Evolutionary conservation across 2,888 invertebrate species (phyloP).

Genomic region (Beris chalybata): DNA sequence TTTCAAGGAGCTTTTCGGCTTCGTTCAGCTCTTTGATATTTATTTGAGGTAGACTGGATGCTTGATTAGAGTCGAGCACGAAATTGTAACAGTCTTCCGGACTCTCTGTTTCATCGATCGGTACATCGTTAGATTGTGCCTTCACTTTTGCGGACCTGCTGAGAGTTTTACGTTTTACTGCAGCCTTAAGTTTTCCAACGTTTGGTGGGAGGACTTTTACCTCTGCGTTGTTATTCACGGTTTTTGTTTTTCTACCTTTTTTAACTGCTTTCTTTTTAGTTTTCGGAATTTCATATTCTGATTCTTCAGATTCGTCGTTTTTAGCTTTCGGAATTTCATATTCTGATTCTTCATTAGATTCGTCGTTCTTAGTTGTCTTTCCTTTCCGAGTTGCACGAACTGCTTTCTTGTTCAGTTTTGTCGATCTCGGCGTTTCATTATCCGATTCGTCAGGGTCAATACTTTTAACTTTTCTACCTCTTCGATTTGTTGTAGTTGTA

Average conservation of each 20-base stretch:
- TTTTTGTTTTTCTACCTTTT: neutral
- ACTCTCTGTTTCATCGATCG: slow-evolving; percentile 43
- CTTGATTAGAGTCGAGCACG: slow-evolving; percentile 45
- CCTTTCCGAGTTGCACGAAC: neutral
- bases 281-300: neutral
- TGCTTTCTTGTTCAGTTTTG: neutral
- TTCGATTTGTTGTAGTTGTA: neutral
- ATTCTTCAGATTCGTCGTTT: too few relatives aligned
- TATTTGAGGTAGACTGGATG: slow-evolving; percentile 50
- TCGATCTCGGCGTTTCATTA: neutral
- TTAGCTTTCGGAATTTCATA: neutral
- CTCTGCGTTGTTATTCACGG: neutral
- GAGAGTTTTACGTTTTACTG: slow-evolving; percentile 3
- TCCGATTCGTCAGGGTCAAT: neutral
- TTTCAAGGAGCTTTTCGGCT: slow-evolving; percentile 53
- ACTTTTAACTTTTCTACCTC: neutral
- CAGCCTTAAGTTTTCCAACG: slow-evolving; percentile 6
- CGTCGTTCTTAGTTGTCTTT: too few relatives aligned
- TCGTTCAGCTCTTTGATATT: slow-evolving; percentile 55
- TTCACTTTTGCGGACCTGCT: slow-evolving; percentile 35
- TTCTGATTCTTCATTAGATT: too few relatives aligned
- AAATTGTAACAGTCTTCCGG: slow-evolving; percentile 41
- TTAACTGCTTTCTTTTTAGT: neutral
- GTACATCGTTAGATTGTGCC: slow-evolving; percentile 12
- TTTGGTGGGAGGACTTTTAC: slow-evolving; percentile 2